phyloP scores from a whole-genome alignment of 2,797 vertebrate genomes.

The Holocentrus rufus region DNA sequence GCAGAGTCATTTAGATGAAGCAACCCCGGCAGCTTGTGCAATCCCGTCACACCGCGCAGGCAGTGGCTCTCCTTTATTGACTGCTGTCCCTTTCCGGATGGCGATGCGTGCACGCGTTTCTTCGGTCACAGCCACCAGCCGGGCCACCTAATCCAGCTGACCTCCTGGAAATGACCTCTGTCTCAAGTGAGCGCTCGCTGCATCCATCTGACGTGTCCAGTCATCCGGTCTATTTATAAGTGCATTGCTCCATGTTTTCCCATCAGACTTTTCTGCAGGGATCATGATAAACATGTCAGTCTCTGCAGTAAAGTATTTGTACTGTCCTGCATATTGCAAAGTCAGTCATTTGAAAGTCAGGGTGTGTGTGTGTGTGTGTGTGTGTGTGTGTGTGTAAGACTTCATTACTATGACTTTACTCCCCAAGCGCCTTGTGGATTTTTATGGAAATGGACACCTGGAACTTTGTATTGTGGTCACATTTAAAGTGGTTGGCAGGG shows the following conservation, averaged over 20 bases:
- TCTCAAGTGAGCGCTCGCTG: conserved; percentile 24
- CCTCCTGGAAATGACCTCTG: conserved; percentile 20
- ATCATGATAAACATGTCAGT: conserved; percentile 29
- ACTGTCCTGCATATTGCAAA: not conserved
- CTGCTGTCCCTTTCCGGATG: conserved; percentile 12
- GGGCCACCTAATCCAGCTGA: conserved; percentile 55
- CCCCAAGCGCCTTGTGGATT: not conserved
- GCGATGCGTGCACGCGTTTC: not conserved
- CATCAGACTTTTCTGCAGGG: conserved; percentile 29
- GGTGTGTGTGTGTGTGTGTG: too few relatives aligned
- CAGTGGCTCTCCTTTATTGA: conserved; percentile 6
- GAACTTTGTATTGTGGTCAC: not conserved
- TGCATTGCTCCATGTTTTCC: conserved; percentile 45
- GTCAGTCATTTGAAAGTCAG: too few relatives aligned
- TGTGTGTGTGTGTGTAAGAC: not conserved
- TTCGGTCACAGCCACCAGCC: conserved; percentile 30
- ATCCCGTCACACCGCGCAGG: not conserved
- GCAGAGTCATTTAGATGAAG: not conserved
- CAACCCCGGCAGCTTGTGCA: not conserved
- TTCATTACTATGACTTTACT: not conserved
- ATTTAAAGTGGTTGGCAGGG: not conserved
- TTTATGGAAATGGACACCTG: not conserved
- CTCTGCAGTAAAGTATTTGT: conserved; percentile 26
- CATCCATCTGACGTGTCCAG: conserved; percentile 59
- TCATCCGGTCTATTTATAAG: conserved; percentile 69